Evolutionary conservation across 2,797 vertebrate genomes (phyloP), one percentile per base, ranked within the genome.

Genomic region (Tapera naevia): DNA sequence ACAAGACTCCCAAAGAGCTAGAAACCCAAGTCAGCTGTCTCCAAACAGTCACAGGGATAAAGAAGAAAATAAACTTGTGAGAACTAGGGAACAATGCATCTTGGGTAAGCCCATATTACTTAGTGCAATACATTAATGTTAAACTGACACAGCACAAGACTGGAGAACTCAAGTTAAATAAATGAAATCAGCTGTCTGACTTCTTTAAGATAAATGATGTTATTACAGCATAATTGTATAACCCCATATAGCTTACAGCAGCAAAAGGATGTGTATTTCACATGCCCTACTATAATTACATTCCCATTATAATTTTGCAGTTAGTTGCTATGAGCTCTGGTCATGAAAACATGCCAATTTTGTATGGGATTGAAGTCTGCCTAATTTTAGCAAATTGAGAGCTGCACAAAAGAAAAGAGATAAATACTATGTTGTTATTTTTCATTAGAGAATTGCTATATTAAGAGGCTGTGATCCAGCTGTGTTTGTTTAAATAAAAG

Each of bases 401-500:
- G 97, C 97, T 98, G 96, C 97, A 98, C 98, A 98, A 98, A 98
- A 98, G 97, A 98, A 98, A 98, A 98, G 97, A 97, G 97, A 98
- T 98, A 98, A 98, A 98, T 97, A 97, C 97, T 96, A 97, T 98
- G 98, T 98, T 98, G 97, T 98, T 98, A 98, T 98, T 98, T 98
- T 98, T 98, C 98, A 98, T 98, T 98, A 98, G 97, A 98, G 98
- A 98, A 98, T 98, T 97, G 97, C 97, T 97, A 98, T 98, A 98
- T 98, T 98, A 98, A 97, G 97, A 98, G 97, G 97, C 97, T 98
- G 97, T 62, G 95, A 98, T 98, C 98, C 98, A 98, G 98, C 98
- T 98, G 98, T 98, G 98, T 98, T 98, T 98, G 98, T 98, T 98
- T 98, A 98, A 98, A 98, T 98, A 98, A 98, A 98, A 98, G 97